Base-by-base conservation (phyloP, 2,888 invertebrate species). In the Siphonodentalium dalli region DNA sequence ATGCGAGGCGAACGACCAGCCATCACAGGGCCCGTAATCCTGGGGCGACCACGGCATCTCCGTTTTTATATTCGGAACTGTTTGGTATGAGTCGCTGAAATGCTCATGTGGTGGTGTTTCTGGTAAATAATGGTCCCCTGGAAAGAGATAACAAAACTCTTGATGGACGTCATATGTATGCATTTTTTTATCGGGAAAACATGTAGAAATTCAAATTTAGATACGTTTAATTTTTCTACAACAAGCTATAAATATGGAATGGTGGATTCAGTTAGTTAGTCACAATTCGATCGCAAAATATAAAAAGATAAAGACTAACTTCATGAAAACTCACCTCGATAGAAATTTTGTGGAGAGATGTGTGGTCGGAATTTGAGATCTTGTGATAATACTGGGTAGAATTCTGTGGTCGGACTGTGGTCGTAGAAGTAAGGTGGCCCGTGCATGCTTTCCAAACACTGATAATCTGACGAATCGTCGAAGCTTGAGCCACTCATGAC, bases 81-180 rank as follows among this genome's bases (percentile, higher is more conserved):
- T 88, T 79, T 90, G 90, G 80, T 90, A 91, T 60, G 88, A 87
- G 52, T 67, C n/a, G n/a, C n/a, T n/a, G n/a, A n/a, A n/a, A n/a
- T n/a, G n/a, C n/a, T n/a, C n/a, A n/a, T n/a, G n/a, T n/a, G n/a
- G n/a, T n/a, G n/a, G n/a, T n/a, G n/a, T n/a, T n/a, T n/a, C n/a
- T n/a, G n/a, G n/a, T n/a, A n/a, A n/a, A n/a, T n/a, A n/a, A n/a
- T n/a, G n/a, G n/a, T n/a, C n/a, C n/a, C n/a, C n/a, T n/a, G n/a
- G n/a, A n/a, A n/a, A n/a, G n/a, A n/a, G n/a, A n/a, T n/a, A n/a
- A n/a, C n/a, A n/a, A n/a, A n/a, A n/a, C n/a, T n/a, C n/a, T n/a
- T n/a, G n/a, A n/a, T n/a, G n/a, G n/a, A n/a, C n/a, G n/a, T n/a
- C n/a, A n/a, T n/a, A n/a, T n/a, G n/a, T n/a, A n/a, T n/a, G n/a